Evolutionary conservation across 2,888 invertebrate species (phyloP).

Genomic region (Lasioglossum zephyrum): DNA sequence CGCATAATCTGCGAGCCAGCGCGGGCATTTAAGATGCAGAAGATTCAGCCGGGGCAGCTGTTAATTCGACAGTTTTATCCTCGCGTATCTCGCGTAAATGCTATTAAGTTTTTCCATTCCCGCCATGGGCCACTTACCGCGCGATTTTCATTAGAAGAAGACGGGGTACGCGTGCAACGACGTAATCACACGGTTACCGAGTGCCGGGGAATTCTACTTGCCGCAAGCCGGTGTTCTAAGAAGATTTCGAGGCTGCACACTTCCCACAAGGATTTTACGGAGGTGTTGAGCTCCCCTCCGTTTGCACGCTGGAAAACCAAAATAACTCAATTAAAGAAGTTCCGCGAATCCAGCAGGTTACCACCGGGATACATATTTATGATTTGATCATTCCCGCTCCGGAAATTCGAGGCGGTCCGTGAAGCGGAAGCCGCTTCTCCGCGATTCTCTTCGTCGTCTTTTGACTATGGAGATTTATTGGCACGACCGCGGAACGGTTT

Average conservation of each 20-base stretch:
- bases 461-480: conserved; percentile 60
- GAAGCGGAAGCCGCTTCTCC: conserved; percentile 32
- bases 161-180: conserved; percentile 25
- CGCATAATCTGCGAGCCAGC: conserved; percentile 41
- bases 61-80: conserved; percentile 48
- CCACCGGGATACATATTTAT: conserved; percentile 83
- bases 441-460: background rate
- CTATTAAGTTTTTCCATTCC: conserved; percentile 26
- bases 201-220: conserved; percentile 35
- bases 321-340: conserved; percentile 84
- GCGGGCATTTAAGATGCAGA: background rate
- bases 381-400: conserved; percentile 76
- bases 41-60: background rate
- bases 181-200: conserved; percentile 58
- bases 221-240: conserved; percentile 63
- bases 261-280: conserved; percentile 82
- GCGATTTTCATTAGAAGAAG: conserved; percentile 35
- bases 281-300: conserved; percentile 58
- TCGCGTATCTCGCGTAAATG: conserved; percentile 29
- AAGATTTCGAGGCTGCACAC: conserved; percentile 79
- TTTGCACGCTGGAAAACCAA: conserved; percentile 74
- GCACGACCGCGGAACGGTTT: conserved; percentile 36
- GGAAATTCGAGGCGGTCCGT: conserved; percentile 72
- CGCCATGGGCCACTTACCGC: conserved; percentile 18
- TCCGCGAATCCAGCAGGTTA: conserved; percentile 81